Conservation (phyloP, 2,888 invertebrate genomes). For the Erebia ligea region DNA sequence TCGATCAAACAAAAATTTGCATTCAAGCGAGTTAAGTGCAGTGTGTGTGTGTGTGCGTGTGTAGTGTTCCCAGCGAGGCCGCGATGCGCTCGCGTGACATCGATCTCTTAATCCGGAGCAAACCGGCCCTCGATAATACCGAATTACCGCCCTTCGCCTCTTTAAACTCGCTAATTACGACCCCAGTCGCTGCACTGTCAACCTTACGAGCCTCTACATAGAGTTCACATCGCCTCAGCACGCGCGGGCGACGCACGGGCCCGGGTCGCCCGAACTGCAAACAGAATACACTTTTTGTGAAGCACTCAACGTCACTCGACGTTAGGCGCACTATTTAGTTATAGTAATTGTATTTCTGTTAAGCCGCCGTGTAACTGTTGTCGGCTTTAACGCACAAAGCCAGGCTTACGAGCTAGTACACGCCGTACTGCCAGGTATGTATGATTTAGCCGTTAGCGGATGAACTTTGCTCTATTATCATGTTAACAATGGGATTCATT, state of each 20-base stretch:
- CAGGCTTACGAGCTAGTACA: slow-evolving; percentile 40
- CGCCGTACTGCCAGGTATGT: neutral
- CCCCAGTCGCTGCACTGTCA: slow-evolving; percentile 12
- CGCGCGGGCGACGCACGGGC: slow-evolving; percentile 32
- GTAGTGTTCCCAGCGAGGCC: slow-evolving; percentile 24
- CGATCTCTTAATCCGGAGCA: slow-evolving; percentile 61
- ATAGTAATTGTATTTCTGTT: slow-evolving; percentile 74
- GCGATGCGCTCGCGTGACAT: slow-evolving; percentile 46
- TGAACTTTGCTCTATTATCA: slow-evolving; percentile 9
- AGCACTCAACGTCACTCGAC: slow-evolving; percentile 72
- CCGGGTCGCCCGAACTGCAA: slow-evolving; percentile 35
- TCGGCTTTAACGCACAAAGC: slow-evolving; percentile 49
- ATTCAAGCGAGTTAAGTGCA: neutral
- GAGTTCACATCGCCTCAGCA: neutral
- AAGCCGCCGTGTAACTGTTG: slow-evolving; percentile 58
- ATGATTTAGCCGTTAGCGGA: neutral
- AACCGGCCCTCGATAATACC: slow-evolving; percentile 40
- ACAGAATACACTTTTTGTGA: slow-evolving; percentile 64
- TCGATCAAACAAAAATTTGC: neutral
- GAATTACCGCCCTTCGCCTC: slow-evolving; percentile 45
- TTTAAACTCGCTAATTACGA: slow-evolving; percentile 47
- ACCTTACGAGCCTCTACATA: neutral
- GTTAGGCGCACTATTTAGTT: slow-evolving; percentile 69
- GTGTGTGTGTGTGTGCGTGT: neutral
- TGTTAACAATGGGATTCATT: neutral